Conservation (phyloP, 1,140 invertebrate species). For the Ctenoplectra terminalis region DNA sequence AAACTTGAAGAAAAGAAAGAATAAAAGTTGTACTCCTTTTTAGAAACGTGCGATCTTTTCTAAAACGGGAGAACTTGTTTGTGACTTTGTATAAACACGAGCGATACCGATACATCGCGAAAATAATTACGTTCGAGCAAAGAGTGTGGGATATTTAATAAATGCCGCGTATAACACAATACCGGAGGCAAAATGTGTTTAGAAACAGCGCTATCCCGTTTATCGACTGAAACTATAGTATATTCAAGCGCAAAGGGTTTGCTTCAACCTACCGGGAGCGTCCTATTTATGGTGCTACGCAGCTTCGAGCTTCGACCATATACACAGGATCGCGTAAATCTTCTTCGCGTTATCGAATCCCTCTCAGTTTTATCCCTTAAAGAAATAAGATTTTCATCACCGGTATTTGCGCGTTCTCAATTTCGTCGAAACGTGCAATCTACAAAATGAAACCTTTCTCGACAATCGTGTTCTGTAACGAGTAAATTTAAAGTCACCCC, state of each 20-base stretch:
- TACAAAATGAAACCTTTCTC: neutral
- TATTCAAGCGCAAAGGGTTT: conserved; percentile 16
- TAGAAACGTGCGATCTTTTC: neutral
- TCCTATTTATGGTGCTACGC: conserved; percentile 15
- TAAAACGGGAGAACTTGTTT: neutral
- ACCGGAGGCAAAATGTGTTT: conserved; percentile 11
- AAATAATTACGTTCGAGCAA: neutral
- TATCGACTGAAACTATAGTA: conserved; percentile 21
- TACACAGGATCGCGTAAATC: neutral
- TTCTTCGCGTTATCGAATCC: neutral
- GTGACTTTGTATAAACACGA: neutral
- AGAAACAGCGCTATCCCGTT: conserved; percentile 7
- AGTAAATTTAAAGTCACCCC: neutral
- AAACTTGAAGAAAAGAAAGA: neutral
- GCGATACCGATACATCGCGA: neutral
- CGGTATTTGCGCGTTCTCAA: neutral
- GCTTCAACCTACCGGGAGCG: conserved; percentile 2
- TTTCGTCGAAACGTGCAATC: neutral
- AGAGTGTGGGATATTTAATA: neutral
- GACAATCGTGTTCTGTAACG: neutral
- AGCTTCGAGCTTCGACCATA: conserved; percentile 1
- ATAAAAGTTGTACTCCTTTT: neutral
- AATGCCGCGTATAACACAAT: conserved; percentile 6
- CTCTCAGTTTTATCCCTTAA: neutral
- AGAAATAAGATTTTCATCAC: neutral